Percentiles rank a stretch among this genome's conserved stretches.
Conservation (phyloP, 2,113 vertebrate species). For the Trogon surrucura region DNA sequence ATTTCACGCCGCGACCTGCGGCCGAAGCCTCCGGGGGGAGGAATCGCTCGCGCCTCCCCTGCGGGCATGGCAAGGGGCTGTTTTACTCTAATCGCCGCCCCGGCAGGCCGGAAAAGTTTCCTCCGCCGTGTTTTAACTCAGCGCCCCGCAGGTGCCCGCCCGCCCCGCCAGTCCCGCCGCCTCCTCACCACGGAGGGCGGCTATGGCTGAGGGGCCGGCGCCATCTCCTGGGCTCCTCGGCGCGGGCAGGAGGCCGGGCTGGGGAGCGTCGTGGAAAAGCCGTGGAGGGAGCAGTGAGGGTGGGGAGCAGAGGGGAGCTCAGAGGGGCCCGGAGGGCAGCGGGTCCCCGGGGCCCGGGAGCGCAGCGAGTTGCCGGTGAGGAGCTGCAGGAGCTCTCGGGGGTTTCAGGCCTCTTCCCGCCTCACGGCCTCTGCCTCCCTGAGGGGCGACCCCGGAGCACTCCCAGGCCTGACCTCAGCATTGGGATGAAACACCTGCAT, state of each 20-base stretch:
- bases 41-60: not conserved
- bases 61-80: not conserved
- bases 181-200: accelerated
- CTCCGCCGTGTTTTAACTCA: accelerated
- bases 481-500: too few species aligned
- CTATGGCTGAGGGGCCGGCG: conserved; percentile 3
- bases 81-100: not conserved
- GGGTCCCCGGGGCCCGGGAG: accelerated
- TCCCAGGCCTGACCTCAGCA: accelerated
- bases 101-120: not conserved
- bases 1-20: not conserved
- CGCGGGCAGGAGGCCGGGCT: too few species aligned
- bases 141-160: not conserved
- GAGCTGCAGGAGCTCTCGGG: not conserved
- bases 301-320: not conserved
- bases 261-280: not conserved
- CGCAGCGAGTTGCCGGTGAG: not conserved
- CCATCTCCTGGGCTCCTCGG: conserved; percentile 43
- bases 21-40: too few species aligned
- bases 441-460: accelerated
- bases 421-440: accelerated
- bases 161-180: not conserved
- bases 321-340: not conserved
- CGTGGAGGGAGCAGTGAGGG: not conserved
- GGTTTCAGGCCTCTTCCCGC: not conserved